Percentiles rank a stretch among this genome's conserved stretches.
phyloP scores from a whole-genome alignment of 1,140 invertebrate genomes.

The Orius insidiosus region DNA sequence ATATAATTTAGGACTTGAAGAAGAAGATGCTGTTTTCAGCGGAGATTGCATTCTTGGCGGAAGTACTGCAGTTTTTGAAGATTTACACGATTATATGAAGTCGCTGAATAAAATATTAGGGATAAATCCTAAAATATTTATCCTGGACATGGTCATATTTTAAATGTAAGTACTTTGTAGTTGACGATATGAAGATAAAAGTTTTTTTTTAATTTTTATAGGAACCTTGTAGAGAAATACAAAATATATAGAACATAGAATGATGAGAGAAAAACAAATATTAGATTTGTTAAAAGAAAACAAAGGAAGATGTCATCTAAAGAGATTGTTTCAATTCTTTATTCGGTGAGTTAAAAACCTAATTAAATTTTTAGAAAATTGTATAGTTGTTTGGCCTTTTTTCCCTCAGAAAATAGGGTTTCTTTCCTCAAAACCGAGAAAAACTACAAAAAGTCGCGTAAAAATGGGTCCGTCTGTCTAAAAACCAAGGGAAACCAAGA shows the following conservation, averaged over 20 bases:
- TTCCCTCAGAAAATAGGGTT: too few relatives aligned
- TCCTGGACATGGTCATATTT: constrained; percentile 83
- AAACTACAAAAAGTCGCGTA: too few relatives aligned
- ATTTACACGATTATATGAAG: constrained; percentile 76
- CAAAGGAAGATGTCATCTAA: constrained; percentile 39
- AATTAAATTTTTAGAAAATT: too few relatives aligned
- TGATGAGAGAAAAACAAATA: constrained; percentile 72
- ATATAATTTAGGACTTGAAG: constrained; percentile 63
- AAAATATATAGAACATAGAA: constrained; percentile 75
- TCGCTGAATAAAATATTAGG: constrained; percentile 66
- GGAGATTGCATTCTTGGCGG: constrained; percentile 92
- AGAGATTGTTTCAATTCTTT: constrained; percentile 67
- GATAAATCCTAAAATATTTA: constrained; percentile 67
- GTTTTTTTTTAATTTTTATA: constrained; percentile 22
- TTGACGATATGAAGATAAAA: too few relatives aligned
- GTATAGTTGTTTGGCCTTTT: too few relatives aligned
- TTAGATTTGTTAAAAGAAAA: constrained; percentile 36
- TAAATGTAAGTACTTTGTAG: constrained; percentile 37
- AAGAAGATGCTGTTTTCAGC: constrained; percentile 82
- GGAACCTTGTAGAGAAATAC: constrained; percentile 49
- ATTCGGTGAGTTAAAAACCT: constrained; percentile 32
- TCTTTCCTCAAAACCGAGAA: too few relatives aligned
- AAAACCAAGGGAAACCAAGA: too few relatives aligned
- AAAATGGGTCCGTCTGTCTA: too few relatives aligned
- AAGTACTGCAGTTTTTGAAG: constrained; percentile 81